These are phyloP conservation scores for Oligia fasciuncula DNA, from an alignment of 2,888 invertebrate species.

Conservation along the genomic window DNA sequence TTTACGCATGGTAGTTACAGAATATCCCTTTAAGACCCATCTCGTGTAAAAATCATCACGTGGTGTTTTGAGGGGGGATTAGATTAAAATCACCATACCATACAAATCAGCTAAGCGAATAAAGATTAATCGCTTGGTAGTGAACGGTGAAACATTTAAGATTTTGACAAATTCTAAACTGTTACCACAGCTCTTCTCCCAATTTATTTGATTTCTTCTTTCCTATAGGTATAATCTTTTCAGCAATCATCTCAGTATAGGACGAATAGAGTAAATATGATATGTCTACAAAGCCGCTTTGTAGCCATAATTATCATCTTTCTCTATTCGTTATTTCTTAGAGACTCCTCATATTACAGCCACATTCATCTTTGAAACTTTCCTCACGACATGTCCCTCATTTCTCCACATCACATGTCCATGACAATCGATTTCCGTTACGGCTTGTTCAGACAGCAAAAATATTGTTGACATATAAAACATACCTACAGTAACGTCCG, in stretches of 20 bases:
- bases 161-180: neutral
- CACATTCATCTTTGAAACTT: neutral
- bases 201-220: neutral
- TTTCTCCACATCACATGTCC: neutral
- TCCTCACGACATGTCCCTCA: neutral
- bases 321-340: neutral
- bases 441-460: conserved; percentile 1
- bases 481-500: conserved; percentile 23
- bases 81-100: conserved; percentile 68
- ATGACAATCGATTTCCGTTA: neutral
- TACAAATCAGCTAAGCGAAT: conserved; percentile 26
- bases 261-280: too few species aligned
- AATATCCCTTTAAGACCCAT: conserved; percentile 80
- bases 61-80: conserved; percentile 84
- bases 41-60: conserved; percentile 70
- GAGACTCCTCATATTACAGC: neutral
- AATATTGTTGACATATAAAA: conserved; percentile 24
- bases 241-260: neutral
- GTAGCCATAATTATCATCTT: too few species aligned
- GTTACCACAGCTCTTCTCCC: neutral
- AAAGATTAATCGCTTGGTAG: conserved; percentile 33
- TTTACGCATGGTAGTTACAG: neutral
- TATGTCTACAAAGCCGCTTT: too few species aligned
- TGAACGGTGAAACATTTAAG: conserved; percentile 33
- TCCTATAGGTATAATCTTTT: neutral